These are phyloP conservation scores for Siniperca undulata DNA, from an alignment of 2,797 vertebrate species.

Conservation along the genomic window DNA sequence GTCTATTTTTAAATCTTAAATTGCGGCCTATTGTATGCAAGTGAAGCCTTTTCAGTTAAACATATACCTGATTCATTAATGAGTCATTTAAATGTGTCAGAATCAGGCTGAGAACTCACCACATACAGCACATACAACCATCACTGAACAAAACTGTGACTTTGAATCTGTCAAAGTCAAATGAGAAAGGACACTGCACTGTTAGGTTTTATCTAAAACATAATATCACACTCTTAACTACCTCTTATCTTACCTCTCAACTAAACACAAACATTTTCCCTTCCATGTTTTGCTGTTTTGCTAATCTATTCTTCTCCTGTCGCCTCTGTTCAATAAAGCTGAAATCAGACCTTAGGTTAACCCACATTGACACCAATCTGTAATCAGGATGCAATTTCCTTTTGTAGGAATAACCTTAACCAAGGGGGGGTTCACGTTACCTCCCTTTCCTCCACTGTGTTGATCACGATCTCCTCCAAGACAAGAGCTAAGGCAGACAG, in stretches of 20 bases:
- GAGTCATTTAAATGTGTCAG: slow-evolving; percentile 44
- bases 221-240: neutral
- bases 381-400: slow-evolving; percentile 78
- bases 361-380: slow-evolving; percentile 71
- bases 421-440: neutral
- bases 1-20: neutral
- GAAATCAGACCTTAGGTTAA: slow-evolving; percentile 51
- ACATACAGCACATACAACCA: neutral
- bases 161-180: slow-evolving; percentile 13
- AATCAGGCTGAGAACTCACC: slow-evolving; percentile 2
- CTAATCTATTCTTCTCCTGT: slow-evolving; percentile 27
- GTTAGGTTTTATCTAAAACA: neutral
- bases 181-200: neutral
- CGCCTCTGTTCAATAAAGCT: slow-evolving; percentile 57
- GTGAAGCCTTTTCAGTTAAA: neutral
- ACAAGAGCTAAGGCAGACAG: neutral
- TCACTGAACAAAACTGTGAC: slow-evolving; percentile 2
- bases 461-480: slow-evolving; percentile 5
- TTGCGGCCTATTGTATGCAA: neutral
- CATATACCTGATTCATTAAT: slow-evolving; percentile 37
- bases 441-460: neutral
- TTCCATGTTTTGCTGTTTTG: neutral
- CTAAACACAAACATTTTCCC: neutral
- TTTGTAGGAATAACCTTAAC: slow-evolving; percentile 61
- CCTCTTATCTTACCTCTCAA: neutral